These are phyloP conservation scores for Spialia ferax DNA, from an alignment of 2,888 invertebrate genomes.

Conservation along the genomic window DNA sequence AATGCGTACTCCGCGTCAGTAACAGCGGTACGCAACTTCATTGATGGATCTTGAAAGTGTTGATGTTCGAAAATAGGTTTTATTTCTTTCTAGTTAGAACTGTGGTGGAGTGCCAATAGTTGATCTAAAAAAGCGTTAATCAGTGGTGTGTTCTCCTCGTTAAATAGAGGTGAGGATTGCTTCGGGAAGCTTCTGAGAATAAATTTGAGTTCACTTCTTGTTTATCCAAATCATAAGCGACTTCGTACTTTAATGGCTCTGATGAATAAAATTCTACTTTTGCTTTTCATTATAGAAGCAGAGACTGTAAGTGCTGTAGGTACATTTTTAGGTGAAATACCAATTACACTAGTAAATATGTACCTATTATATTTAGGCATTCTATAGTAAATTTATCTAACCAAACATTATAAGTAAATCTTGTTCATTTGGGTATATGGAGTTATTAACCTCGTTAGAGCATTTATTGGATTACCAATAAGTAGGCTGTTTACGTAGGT, in stretches of 20 bases:
- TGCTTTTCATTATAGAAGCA: conserved; percentile 58
- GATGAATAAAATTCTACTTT: conserved; percentile 73
- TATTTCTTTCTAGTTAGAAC: conserved; percentile 51
- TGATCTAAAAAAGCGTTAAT: conserved; percentile 69
- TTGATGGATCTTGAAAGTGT: conserved; percentile 55
- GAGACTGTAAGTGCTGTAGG: not conserved
- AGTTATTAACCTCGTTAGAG: no score
- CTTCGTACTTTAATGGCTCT: conserved; percentile 67
- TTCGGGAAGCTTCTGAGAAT: conserved; percentile 73
- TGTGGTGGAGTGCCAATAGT: conserved; percentile 50
- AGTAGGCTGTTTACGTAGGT: no score
- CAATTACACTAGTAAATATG: not conserved
- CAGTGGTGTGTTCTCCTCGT: conserved; percentile 71
- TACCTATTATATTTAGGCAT: no score
- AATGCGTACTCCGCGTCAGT: conserved; percentile 55
- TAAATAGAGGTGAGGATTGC: conserved; percentile 59
- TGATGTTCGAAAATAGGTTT: conserved; percentile 51
- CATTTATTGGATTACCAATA: no score
- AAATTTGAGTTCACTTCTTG: conserved; percentile 63
- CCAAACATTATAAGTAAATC: no score
- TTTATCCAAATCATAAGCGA: conserved; percentile 75
- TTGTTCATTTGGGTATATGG: no score
- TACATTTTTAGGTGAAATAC: not conserved
- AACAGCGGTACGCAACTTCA: conserved; percentile 58
- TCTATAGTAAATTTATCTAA: no score